Evolutionary conservation across 2,888 invertebrate genomes (phyloP).

Genomic region (Heliconius aoede): DNA sequence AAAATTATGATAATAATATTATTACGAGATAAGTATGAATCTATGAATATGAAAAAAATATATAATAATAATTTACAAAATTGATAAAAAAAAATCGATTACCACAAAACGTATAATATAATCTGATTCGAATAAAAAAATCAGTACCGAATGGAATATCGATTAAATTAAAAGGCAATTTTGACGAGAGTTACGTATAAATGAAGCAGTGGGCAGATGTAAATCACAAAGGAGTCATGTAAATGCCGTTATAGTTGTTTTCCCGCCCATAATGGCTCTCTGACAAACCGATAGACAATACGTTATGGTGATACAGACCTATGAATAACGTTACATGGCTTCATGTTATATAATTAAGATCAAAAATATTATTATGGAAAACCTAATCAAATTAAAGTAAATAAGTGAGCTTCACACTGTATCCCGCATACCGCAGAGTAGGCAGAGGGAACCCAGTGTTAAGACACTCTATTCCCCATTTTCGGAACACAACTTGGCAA

Average conservation of each 20-base stretch:
- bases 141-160: constrained; percentile 46
- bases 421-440: too few species aligned
- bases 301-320: constrained; percentile 40
- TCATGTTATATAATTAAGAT: background rate
- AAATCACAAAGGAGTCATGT: constrained; percentile 72
- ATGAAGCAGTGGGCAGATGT: constrained; percentile 54
- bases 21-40: too few species aligned
- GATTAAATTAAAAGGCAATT: constrained; percentile 62
- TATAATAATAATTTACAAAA: background rate
- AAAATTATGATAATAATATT: too few species aligned
- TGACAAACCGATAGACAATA: constrained; percentile 55
- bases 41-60: background rate
- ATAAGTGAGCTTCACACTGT: too few species aligned
- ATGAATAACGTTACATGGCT: constrained; percentile 15
- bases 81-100: background rate
- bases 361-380: too few species aligned
- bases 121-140: constrained; percentile 28
- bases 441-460: too few species aligned
- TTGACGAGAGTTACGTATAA: constrained; percentile 54
- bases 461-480: too few species aligned
- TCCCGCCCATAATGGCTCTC: constrained; percentile 58
- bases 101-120: background rate
- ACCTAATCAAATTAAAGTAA: too few species aligned
- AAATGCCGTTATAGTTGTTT: constrained; percentile 69
- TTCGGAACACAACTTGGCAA: too few species aligned